Evolutionary conservation across 1,140 invertebrate species (phyloP).

Genomic region (Sweltsa coloradensis): DNA sequence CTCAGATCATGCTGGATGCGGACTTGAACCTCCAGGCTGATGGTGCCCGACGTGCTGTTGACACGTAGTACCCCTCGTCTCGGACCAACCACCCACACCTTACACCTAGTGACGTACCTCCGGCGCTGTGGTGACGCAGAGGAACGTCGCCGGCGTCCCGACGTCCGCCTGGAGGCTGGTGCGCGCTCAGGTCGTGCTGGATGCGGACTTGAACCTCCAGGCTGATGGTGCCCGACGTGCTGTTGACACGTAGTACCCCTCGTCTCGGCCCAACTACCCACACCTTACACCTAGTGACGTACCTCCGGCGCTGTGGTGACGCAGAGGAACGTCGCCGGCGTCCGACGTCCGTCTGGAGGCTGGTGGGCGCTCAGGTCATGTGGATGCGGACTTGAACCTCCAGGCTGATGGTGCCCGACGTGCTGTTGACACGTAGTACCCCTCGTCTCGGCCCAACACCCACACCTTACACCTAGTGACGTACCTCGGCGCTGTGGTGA

Average conservation of each 20-base stretch:
- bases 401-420: constrained; percentile 22
- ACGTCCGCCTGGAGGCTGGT: constrained; percentile 13
- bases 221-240: constrained; percentile 25
- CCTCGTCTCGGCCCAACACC: too few species aligned
- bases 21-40: constrained; percentile 23
- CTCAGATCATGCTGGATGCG: constrained; percentile 26
- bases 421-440: constrained; percentile 31
- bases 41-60: constrained; percentile 27
- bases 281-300: too few species aligned
- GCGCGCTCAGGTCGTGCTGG: constrained; percentile 24
- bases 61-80: too few species aligned
- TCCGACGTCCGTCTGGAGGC: constrained; percentile 7
- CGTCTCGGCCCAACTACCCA: too few species aligned
- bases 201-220: constrained; percentile 26
- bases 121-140: constrained; percentile 25
- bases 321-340: constrained; percentile 27
- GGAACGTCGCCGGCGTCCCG: constrained; percentile 23
- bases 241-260: too few species aligned
- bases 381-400: constrained; percentile 26
- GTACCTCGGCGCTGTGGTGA: constrained; percentile 22
- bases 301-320: constrained; percentile 21
- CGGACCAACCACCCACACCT: too few species aligned
- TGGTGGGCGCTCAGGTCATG: constrained; percentile 25
- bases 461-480: too few species aligned
- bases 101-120: too few species aligned